These are phyloP conservation scores for Rhineura floridana DNA, from an alignment of 2,113 vertebrate genomes.

Conservation along the genomic window DNA sequence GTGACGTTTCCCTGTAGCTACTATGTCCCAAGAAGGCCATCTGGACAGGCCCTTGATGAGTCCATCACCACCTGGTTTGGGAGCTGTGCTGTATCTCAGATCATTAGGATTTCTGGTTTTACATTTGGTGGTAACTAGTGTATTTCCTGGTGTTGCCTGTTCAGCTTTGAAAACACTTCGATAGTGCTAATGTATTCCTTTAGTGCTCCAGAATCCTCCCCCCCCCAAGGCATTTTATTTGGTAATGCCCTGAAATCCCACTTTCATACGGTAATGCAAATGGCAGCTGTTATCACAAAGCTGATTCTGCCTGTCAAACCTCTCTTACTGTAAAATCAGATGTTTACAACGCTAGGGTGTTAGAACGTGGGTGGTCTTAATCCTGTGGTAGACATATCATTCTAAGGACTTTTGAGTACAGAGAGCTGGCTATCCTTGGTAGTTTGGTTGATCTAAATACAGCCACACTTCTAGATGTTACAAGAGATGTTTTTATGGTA, in stretches of 20 bases:
- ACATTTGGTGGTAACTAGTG: neutral
- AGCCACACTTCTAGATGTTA: slow-evolving; percentile 54
- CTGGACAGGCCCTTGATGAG: neutral
- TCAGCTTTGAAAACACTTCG: neutral
- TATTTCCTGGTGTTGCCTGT: neutral
- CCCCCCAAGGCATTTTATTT: slow-evolving; percentile 30
- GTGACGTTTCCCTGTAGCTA: neutral
- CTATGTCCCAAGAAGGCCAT: neutral
- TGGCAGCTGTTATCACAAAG: slow-evolving; percentile 59
- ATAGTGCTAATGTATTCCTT: neutral
- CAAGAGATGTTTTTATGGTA: slow-evolving; percentile 54
- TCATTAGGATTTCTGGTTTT: neutral
- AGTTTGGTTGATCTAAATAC: slow-evolving; percentile 63
- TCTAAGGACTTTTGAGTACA: slow-evolving; percentile 54
- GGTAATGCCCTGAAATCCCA: slow-evolving; percentile 37
- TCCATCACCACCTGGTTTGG: neutral
- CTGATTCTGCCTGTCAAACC: slow-evolving; percentile 28
- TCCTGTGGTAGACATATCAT: slow-evolving; percentile 57
- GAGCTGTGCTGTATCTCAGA: neutral
- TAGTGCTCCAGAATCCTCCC: slow-evolving; percentile 32
- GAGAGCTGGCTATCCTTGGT: slow-evolving; percentile 44
- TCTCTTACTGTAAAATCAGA: slow-evolving; percentile 57
- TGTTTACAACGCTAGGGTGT: slow-evolving; percentile 21
- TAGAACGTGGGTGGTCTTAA: slow-evolving; percentile 59
- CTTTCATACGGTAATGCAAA: slow-evolving; percentile 49